A percentile compares a stretch with the other conserved stretches of the same genome.
Evolutionary conservation across 1,140 invertebrate genomes (phyloP).

Genomic region (Sipha flava): DNA sequence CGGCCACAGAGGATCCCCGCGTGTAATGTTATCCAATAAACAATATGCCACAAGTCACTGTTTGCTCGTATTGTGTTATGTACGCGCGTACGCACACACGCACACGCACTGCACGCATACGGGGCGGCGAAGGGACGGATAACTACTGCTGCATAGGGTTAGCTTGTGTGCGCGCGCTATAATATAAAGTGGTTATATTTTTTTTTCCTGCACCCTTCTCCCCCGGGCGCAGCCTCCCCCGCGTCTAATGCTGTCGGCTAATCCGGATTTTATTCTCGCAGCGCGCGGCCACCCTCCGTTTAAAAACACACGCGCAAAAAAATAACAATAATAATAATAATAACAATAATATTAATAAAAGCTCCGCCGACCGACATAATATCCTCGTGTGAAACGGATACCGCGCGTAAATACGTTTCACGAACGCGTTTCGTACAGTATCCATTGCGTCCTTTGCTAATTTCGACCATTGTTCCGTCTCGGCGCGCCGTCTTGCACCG

Average conservation of each 20-base stretch:
- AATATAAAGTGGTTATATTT: constrained; percentile 10
- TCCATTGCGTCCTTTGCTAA: background rate
- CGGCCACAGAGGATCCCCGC: background rate
- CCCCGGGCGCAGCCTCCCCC: background rate
- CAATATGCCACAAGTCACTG: constrained; percentile 32
- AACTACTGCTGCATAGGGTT: background rate
- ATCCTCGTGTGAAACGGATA: constrained; percentile 30
- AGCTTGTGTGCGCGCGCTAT: background rate
- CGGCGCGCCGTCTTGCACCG: background rate
- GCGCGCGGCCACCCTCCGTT: background rate
- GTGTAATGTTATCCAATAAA: constrained; percentile 32
- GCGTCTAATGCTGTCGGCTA: background rate
- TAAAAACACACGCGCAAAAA: background rate
- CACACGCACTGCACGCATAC: background rate
- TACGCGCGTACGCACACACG: too few species aligned
- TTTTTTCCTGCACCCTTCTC: background rate
- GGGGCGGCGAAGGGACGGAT: background rate
- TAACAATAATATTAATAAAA: background rate
- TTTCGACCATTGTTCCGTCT: background rate
- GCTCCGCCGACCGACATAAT: background rate
- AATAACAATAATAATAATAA: background rate
- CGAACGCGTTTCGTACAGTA: background rate
- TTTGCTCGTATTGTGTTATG: constrained; percentile 21
- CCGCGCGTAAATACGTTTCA: background rate
- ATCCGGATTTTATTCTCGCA: constrained; percentile 29